These are phyloP conservation scores for Tachina grossa DNA, from an alignment of 2,888 invertebrate genomes.

Conservation along the genomic window DNA sequence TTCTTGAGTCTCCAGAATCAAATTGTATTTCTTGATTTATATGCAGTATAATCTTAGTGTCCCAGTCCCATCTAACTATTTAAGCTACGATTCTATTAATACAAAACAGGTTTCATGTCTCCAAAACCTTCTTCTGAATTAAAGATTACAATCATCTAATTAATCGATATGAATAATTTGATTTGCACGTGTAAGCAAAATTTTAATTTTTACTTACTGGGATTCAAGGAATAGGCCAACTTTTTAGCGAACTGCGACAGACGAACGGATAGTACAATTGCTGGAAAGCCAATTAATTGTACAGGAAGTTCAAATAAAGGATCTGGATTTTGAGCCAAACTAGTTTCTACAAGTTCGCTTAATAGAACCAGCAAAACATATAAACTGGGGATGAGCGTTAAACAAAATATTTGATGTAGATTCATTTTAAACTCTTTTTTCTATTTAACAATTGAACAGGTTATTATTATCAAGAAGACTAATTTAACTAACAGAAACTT, in stretches of 20 bases:
- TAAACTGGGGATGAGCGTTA: conserved; percentile 78
- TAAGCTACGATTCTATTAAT: not conserved
- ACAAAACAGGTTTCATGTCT: not conserved
- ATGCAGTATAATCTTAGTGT: too few relatives aligned
- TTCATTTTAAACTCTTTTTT: conserved; percentile 75
- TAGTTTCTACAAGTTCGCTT: conserved; percentile 78
- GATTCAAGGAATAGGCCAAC: conserved; percentile 90
- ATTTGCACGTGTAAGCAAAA: not conserved
- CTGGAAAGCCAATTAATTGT: conserved; percentile 92
- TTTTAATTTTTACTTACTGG: conserved; percentile 85
- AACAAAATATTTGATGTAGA: conserved; percentile 77
- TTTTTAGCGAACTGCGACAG: conserved; percentile 92
- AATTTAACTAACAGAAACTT: not conserved
- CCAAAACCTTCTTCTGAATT: not conserved
- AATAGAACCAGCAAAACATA: conserved; percentile 79
- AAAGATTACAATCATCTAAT: too few relatives aligned
- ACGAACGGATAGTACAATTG: conserved; percentile 90
- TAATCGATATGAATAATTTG: not conserved
- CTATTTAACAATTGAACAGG: not conserved
- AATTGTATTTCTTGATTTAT: not conserved
- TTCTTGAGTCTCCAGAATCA: too few relatives aligned
- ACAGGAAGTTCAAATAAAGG: conserved; percentile 90
- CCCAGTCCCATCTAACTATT: too few relatives aligned
- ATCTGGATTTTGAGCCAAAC: conserved; percentile 82
- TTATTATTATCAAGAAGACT: not conserved